Conservation (phyloP, 2,113 vertebrate species). For the Peucedramus taeniatus region DNA sequence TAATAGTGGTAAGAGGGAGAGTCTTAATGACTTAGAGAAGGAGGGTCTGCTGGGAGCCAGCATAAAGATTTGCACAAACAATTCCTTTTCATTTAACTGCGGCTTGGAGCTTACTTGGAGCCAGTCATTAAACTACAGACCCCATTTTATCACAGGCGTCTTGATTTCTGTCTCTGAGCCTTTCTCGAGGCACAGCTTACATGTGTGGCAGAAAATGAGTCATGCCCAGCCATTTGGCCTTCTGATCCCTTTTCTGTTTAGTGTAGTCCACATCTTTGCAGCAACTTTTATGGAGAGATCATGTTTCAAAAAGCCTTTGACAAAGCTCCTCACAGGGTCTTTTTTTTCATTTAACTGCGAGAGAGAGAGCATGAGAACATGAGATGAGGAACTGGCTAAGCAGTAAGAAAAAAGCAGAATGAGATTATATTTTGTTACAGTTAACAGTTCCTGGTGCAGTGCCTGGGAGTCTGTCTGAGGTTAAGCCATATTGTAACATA, state of each 20-base stretch:
- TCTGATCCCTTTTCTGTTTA: neutral
- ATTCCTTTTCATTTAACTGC: conserved; percentile 1
- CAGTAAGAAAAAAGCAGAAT: neutral
- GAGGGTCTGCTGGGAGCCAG: conserved; percentile 33
- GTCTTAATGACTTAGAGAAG: conserved; percentile 16
- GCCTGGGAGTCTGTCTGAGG: neutral
- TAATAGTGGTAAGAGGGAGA: conserved; percentile 45
- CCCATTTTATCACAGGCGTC: neutral
- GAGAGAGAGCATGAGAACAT: neutral
- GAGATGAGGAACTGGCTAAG: conserved; percentile 8
- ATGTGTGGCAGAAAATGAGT: neutral
- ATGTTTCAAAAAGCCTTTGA: conserved; percentile 29
- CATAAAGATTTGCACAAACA: neutral
- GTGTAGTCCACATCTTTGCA: neutral
- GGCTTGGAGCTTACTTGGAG: neutral
- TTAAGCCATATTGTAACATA: neutral
- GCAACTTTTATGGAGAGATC: neutral
- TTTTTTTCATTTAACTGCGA: neutral
- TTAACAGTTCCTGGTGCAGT: neutral
- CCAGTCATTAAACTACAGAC: neutral
- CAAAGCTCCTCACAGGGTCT: neutral
- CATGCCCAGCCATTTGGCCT: neutral
- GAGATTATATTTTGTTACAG: neutral
- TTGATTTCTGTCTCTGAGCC: neutral
- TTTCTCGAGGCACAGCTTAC: neutral